phyloP scores from a whole-genome alignment of 2,797 vertebrate genomes.

The Myripristis murdjan region DNA sequence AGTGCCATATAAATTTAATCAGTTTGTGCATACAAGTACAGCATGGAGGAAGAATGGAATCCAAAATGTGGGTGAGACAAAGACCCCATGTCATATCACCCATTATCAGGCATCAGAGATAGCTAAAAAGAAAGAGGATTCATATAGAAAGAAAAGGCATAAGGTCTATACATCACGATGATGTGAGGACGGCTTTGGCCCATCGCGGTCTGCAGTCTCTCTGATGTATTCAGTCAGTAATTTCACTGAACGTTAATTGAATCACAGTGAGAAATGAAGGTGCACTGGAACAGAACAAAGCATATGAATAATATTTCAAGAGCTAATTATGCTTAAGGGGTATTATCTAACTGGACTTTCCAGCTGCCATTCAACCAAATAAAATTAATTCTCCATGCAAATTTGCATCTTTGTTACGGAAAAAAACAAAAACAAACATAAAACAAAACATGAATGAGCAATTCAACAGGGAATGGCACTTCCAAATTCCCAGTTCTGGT shows the following conservation, averaged over 20 bases:
- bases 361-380: conserved; percentile 63
- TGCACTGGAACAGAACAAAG: conserved; percentile 60
- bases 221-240: conserved; percentile 50
- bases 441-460: conserved; percentile 21
- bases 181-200: neutral
- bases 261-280: conserved; percentile 56
- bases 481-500: neutral
- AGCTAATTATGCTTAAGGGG: conserved; percentile 68
- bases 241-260: conserved; percentile 69
- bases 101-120: conserved; percentile 31
- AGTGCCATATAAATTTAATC: too few relatives aligned
- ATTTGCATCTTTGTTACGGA: conserved; percentile 39
- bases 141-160: conserved; percentile 12
- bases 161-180: conserved; percentile 15
- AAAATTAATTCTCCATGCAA: conserved; percentile 63
- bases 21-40: too few relatives aligned
- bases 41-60: too few relatives aligned
- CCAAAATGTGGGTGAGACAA: too few relatives aligned
- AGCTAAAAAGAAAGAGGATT: conserved; percentile 12
- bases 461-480: conserved; percentile 6
- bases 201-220: conserved; percentile 33
- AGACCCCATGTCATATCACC: too few relatives aligned
- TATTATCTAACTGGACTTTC: conserved; percentile 66
- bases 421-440: neutral
- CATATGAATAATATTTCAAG: conserved; percentile 69